phyloP scores from a whole-genome alignment of 2,888 invertebrate species.

The Philonicus albiceps region DNA sequence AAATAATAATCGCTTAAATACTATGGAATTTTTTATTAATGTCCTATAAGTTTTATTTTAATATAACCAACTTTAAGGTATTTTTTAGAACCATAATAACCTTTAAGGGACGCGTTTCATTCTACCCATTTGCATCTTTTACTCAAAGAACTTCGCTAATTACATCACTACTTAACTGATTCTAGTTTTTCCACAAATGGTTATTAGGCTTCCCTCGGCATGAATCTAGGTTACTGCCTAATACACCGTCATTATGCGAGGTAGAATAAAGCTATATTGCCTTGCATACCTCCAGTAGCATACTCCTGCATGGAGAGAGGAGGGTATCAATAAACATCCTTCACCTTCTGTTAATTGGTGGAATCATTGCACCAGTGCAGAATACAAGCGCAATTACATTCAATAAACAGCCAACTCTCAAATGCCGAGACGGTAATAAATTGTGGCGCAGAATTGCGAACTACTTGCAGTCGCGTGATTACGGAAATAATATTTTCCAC shows the following conservation, averaged over 20 bases:
- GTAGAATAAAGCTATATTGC: neutral
- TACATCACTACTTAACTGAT: neutral
- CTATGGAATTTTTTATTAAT: neutral
- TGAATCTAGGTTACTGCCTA: neutral
- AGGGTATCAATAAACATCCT: conserved; percentile 18
- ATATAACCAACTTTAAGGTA: neutral
- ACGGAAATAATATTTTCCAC: conserved; percentile 4
- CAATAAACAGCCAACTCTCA: neutral
- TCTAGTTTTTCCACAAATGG: neutral
- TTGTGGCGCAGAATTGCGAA: neutral
- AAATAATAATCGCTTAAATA: neutral
- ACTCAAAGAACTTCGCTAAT: neutral
- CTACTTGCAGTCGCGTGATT: conserved; percentile 17
- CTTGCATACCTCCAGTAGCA: neutral
- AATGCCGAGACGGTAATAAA: neutral
- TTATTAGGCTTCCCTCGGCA: neutral
- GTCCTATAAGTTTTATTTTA: neutral
- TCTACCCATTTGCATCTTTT: neutral
- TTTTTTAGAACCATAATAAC: neutral
- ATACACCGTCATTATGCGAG: neutral
- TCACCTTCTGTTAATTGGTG: neutral
- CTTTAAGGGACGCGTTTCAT: neutral
- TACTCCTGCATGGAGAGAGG: neutral
- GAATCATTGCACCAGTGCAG: conserved; percentile 8
- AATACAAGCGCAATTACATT: neutral